Evolutionary conservation across 2,888 invertebrate genomes (phyloP), one percentile per base, ranked within the genome.

Genomic region (Seladonia tumulorum): DNA sequence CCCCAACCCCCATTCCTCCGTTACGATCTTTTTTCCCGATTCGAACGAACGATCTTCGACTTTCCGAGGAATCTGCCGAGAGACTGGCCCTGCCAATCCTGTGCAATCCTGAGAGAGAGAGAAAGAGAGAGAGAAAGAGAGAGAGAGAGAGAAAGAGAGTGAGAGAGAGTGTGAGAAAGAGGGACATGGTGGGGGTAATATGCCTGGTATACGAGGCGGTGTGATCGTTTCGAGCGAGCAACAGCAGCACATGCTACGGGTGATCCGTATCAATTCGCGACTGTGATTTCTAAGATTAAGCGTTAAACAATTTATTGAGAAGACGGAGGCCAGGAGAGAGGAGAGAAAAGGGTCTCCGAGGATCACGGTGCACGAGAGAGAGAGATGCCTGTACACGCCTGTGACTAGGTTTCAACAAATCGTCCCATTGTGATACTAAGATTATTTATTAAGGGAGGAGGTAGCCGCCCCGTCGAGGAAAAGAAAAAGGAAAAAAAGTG

Each of bases 361-460:
- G 66, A 66, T 66, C 29, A 66, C 29, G 35, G 35, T 39, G 66
- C 63, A 18, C 39, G 18, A 35, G 47, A 47, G 18, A 35, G 47
- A 47, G 53, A 75, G 57, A 79, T n/a, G 35, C 57, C n/a, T 57
- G 57, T 57, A 29, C 18, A 45, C 18, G n/a, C 45, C 45, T 35
- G 49, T 29, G 77, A 63, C n/a, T 42, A 66, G 66, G 16, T 35
- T 78, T 63, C 68, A 83, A 79, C 78, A 86, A 91, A 90, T 87
- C 89, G 90, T 90, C 89, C 76, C 89, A 90, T 90, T 91, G 90
- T 90, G 89, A 90, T 91, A 91, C 84, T 90, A 91, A 90, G 90
- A 85, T 90, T 87, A 39, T 68, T n/a, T 42, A n/a, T 42, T 90
- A 91, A 81, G 82, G 82, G 79, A 80, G 81, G 81, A 71, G 85